Evolutionary conservation across 2,888 invertebrate genomes (phyloP).

Genomic region (Cantharis flavilabris): DNA sequence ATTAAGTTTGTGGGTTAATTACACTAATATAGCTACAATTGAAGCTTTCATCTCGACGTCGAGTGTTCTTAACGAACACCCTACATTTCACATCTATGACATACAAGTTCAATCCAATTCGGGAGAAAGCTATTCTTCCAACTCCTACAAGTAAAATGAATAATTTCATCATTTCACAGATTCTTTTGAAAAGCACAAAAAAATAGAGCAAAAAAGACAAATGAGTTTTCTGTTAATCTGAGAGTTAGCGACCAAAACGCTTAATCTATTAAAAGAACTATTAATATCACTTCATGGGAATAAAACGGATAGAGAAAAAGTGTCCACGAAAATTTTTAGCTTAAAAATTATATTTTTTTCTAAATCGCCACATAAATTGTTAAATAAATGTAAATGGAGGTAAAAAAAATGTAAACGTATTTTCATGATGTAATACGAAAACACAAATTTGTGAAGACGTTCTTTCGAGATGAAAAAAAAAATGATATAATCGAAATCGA

Average conservation of each 20-base stretch:
- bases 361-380: neutral
- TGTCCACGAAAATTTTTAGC: neutral
- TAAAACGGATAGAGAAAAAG: neutral
- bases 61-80: neutral
- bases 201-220: neutral
- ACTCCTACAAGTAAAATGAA: neutral
- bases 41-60: neutral
- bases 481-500: neutral
- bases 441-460: neutral
- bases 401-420: neutral
- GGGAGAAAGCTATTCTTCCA: neutral
- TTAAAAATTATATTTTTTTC: neutral
- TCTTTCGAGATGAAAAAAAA: neutral
- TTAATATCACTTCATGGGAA: neutral
- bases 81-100: neutral
- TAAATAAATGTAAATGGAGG: neutral
- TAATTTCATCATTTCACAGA: neutral
- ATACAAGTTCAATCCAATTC: neutral
- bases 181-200: neutral
- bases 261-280: neutral
- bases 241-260: neutral
- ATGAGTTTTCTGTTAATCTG: neutral
- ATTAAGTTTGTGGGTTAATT: neutral
- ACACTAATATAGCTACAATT: neutral
- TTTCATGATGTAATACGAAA: neutral